phyloP scores from a whole-genome alignment of 2,888 invertebrate genomes.

The Drosophila borborema region DNA sequence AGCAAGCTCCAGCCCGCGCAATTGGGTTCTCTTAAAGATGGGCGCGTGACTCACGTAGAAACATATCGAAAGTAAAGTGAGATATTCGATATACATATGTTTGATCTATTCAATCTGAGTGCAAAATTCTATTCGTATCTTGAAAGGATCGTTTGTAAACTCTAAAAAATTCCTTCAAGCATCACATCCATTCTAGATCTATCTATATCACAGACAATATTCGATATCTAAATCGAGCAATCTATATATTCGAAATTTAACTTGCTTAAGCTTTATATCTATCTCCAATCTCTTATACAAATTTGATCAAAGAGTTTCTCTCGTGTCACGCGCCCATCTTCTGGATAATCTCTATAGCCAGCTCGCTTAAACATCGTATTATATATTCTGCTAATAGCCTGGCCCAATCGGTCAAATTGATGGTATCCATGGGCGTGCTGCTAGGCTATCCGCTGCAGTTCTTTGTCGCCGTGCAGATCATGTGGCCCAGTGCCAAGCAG shows the following conservation, averaged over 20 bases:
- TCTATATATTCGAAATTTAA: background rate
- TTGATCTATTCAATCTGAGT: background rate
- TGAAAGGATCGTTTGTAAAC: too few relatives aligned
- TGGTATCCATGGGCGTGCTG: slow-evolving; percentile 94
- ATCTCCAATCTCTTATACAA: background rate
- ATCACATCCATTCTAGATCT: background rate
- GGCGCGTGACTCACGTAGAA: slow-evolving; percentile 1
- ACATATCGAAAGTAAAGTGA: too few relatives aligned
- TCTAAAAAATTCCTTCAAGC: background rate
- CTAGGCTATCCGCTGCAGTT: slow-evolving; percentile 97
- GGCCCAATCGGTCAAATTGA: slow-evolving; percentile 92
- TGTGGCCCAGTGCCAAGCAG: slow-evolving; percentile 90
- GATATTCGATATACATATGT: background rate
- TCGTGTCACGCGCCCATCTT: slow-evolving; percentile 17
- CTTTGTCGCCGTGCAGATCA: slow-evolving; percentile 96
- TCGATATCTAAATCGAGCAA: background rate
- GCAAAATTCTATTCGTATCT: background rate
- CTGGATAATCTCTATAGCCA: background rate
- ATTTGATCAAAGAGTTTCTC: background rate
- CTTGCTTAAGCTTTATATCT: background rate
- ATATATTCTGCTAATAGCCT: slow-evolving; percentile 86
- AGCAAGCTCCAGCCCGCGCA: slow-evolving; percentile 39
- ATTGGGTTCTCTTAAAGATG: background rate
- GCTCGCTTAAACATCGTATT: background rate
- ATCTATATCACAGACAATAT: background rate